A percentile compares a stretch with the other conserved stretches of the same genome.
Evolutionary conservation across 2,888 invertebrate species (phyloP).

Genomic region (Phytoseiulus persimilis): DNA sequence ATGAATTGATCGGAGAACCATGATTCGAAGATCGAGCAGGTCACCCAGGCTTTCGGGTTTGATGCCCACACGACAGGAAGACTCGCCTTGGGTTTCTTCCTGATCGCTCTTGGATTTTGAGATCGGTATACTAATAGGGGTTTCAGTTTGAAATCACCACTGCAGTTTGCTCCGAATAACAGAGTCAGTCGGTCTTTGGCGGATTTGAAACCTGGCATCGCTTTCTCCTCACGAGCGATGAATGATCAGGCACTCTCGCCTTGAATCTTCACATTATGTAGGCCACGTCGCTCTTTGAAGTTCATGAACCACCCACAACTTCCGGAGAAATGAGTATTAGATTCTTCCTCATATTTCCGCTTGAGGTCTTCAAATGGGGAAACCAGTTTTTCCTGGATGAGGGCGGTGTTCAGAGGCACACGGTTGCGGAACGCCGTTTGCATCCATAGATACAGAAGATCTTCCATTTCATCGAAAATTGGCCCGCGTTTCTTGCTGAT

Average conservation of each 20-base stretch:
- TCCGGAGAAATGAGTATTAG: constrained; percentile 27
- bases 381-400: not conserved
- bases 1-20: constrained; percentile 40
- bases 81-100: constrained; percentile 11
- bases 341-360: not conserved
- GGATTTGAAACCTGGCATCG: constrained; percentile 39
- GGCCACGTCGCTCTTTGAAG: constrained; percentile 41
- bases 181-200: constrained; percentile 41
- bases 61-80: constrained; percentile 41
- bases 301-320: constrained; percentile 42
- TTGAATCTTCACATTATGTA: constrained; percentile 41
- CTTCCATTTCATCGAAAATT: not conserved
- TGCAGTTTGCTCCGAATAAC: constrained; percentile 40
- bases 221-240: constrained; percentile 40
- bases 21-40: constrained; percentile 21
- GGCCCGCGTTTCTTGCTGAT: not conserved
- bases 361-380: not conserved
- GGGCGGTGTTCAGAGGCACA: not conserved
- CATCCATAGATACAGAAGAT: not conserved
- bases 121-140: constrained; percentile 41
- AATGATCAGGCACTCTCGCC: constrained; percentile 41
- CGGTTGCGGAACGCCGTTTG: not conserved
- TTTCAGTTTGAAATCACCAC: constrained; percentile 42
- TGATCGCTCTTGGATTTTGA: constrained; percentile 40
- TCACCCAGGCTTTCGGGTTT: constrained; percentile 40